A percentile compares a stretch with the other conserved stretches of the same genome.
Evolutionary conservation across 1,140 invertebrate genomes (phyloP).

Genomic region (Pseudomyrmex concolor): DNA sequence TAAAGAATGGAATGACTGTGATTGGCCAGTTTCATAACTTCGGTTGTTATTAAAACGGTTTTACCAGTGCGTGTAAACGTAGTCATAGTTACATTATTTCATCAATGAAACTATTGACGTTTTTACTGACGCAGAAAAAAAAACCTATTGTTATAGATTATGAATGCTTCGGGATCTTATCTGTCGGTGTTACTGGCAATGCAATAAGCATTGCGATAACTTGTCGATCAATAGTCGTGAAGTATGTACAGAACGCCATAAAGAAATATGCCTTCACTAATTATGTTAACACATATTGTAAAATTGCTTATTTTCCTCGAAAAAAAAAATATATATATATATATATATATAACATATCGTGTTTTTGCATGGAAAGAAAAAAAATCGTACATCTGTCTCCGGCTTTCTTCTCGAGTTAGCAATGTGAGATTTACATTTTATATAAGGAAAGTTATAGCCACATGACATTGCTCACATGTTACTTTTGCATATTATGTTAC

Average conservation of each 20-base stretch:
- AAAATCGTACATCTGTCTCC: neutral
- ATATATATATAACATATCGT: too few relatives aligned
- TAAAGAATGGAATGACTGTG: too few relatives aligned
- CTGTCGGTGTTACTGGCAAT: constrained; percentile 62
- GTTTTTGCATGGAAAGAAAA: neutral
- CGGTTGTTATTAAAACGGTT: too few relatives aligned
- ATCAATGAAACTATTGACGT: neutral
- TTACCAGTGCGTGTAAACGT: too few relatives aligned
- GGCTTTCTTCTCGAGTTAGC: neutral
- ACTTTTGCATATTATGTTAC: neutral
- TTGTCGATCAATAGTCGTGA: constrained; percentile 20
- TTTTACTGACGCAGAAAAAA: too few relatives aligned
- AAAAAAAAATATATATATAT: neutral
- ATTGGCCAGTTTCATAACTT: too few relatives aligned
- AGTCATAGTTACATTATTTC: neutral
- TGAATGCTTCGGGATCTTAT: constrained; percentile 64
- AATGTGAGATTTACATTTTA: too few relatives aligned
- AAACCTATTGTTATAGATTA: constrained; percentile 53
- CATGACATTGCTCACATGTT: neutral
- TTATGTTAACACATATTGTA: constrained; percentile 21
- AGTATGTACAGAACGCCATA: neutral
- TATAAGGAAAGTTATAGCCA: neutral
- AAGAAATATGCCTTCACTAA: constrained; percentile 25
- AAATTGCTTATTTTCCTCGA: neutral
- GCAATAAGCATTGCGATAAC: constrained; percentile 22